phyloP scores from a whole-genome alignment of 1,140 invertebrate species.

The Drosophila nebulosa region DNA sequence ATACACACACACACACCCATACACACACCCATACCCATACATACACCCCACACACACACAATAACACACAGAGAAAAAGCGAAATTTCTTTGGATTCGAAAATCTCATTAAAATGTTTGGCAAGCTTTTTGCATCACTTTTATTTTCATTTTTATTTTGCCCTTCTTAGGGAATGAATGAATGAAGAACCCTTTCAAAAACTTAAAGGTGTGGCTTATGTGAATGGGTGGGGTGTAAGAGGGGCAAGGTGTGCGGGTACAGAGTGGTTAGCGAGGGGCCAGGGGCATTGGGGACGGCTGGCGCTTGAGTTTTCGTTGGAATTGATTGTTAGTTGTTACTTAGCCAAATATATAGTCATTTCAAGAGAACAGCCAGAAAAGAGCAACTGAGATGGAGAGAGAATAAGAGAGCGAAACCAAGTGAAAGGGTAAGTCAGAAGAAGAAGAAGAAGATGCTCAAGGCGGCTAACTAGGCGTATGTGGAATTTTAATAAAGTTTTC shows the following conservation, averaged over 20 bases:
- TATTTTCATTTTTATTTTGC: neutral
- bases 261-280: neutral
- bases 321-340: conserved; percentile 11
- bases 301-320: neutral
- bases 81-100: conserved; percentile 66
- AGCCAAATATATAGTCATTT: conserved; percentile 6
- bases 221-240: too few species aligned
- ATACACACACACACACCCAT: conserved; percentile 16
- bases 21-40: neutral
- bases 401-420: too few species aligned
- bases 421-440: neutral
- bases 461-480: conserved; percentile 33
- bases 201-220: conserved; percentile 8
- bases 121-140: conserved; percentile 10
- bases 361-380: neutral
- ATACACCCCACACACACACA: conserved; percentile 2
- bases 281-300: neutral
- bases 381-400: neutral
- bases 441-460: neutral
- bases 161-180: neutral
- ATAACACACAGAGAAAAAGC: conserved; percentile 28
- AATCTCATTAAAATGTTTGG: conserved; percentile 71
- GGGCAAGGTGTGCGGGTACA: too few species aligned
- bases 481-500: conserved; percentile 27
- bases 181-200: neutral